These are phyloP conservation scores for zebrafish (Danio rerio) DNA, from an alignment of 2,113 vertebrate species.

Conservation along the genomic window DNA sequence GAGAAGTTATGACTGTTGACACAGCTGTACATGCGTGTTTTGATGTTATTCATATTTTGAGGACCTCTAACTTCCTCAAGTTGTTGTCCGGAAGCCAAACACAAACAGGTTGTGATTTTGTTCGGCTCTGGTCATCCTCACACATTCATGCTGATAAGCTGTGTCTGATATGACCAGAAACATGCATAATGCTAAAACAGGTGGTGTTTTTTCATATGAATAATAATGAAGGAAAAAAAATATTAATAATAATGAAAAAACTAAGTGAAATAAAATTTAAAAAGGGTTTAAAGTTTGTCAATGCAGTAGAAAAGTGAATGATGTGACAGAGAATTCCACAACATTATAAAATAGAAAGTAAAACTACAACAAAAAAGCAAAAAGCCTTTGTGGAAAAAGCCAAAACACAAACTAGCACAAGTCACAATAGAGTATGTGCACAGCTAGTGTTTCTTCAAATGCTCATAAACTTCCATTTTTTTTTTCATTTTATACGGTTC, in stretches of 20 bases:
- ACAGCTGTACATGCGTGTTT: slow-evolving; percentile 69
- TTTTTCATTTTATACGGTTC: no score
- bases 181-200: no score
- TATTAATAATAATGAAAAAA: not conserved
- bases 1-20: slow-evolving; percentile 66
- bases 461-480: no score
- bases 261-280: not conserved
- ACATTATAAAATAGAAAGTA: not conserved
- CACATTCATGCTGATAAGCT: slow-evolving; percentile 39
- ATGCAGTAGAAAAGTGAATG: not conserved
- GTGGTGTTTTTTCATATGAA: no score
- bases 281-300: not conserved
- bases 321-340: no score
- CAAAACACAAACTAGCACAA: not conserved
- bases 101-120: slow-evolving; percentile 63
- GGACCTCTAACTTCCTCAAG: slow-evolving; percentile 59
- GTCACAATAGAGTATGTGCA: no score
- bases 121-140: slow-evolving; percentile 57
- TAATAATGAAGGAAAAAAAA: no score
- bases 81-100: slow-evolving; percentile 63
- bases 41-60: slow-evolving; percentile 66
- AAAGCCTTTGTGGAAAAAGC: not conserved
- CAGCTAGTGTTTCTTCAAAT: no score
- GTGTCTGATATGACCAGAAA: not conserved
- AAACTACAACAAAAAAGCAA: not conserved